These are phyloP conservation scores for Coptodon rendalli DNA, from an alignment of 2,113 vertebrate species.

Conservation along the genomic window DNA sequence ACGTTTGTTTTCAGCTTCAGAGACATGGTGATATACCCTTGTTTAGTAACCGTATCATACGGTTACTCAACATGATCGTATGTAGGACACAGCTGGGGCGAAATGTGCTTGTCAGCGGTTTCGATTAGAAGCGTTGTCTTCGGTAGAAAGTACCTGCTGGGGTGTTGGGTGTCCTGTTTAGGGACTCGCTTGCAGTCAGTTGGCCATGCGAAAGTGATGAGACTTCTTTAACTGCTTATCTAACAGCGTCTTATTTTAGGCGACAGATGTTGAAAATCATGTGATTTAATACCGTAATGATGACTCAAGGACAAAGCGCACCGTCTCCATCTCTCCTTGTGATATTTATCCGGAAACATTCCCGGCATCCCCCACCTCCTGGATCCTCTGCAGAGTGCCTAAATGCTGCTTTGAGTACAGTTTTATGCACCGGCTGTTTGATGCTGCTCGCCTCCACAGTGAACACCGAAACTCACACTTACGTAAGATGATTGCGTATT, in stretches of 20 bases:
- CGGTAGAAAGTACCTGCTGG: neutral
- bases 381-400: neutral
- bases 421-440: neutral
- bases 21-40: neutral
- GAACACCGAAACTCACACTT: conserved; percentile 34
- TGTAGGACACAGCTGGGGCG: conserved; percentile 31
- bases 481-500: conserved; percentile 67
- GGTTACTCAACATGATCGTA: neutral
- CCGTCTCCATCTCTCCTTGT: neutral
- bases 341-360: neutral
- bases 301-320: neutral
- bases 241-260: neutral
- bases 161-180: neutral
- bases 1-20: neutral
- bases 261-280: neutral
- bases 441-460: conserved; percentile 17
- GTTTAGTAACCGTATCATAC: neutral
- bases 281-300: neutral
- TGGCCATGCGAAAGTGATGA: neutral
- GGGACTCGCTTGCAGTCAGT: neutral
- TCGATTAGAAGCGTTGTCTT: neutral
- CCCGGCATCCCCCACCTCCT: neutral
- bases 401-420: neutral
- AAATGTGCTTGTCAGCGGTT: neutral
- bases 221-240: neutral